Conservation (phyloP, 1,140 invertebrate species). For the Drosophila nasuta region DNA sequence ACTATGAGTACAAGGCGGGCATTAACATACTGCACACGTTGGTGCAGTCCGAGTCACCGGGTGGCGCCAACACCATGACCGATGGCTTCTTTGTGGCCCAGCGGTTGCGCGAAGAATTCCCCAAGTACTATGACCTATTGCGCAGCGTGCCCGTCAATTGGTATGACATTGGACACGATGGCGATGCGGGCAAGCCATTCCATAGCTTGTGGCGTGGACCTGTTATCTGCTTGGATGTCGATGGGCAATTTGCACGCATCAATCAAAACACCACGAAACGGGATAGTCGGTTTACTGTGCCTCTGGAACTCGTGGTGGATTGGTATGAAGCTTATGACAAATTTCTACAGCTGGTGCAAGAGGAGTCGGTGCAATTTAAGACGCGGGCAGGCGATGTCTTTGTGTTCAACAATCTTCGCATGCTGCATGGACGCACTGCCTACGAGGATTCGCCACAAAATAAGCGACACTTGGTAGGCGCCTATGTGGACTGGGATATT, state of each 20-base stretch:
- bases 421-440: constrained; percentile 88
- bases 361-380: constrained; percentile 87
- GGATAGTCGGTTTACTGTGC: constrained; percentile 87
- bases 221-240: constrained; percentile 86
- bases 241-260: constrained; percentile 86
- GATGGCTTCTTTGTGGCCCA: constrained; percentile 88
- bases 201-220: constrained; percentile 87
- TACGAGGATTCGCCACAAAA: constrained; percentile 87
- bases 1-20: constrained; percentile 90
- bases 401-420: constrained; percentile 89
- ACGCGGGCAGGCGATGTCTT: constrained; percentile 88
- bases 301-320: constrained; percentile 86
- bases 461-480: constrained; percentile 88
- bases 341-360: constrained; percentile 85
- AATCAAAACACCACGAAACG: constrained; percentile 89
- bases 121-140: constrained; percentile 86
- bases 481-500: constrained; percentile 91
- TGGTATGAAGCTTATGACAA: constrained; percentile 88
- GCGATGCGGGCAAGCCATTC: constrained; percentile 85
- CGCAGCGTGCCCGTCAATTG: constrained; percentile 88
- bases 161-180: constrained; percentile 88
- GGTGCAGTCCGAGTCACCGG: constrained; percentile 87
- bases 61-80: constrained; percentile 87
- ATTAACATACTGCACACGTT: constrained; percentile 89
- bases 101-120: constrained; percentile 86